Evolutionary conservation across 2,888 invertebrate species (phyloP), one percentile per base, ranked within the genome.

Genomic region (Lycophotia porphyrea): DNA sequence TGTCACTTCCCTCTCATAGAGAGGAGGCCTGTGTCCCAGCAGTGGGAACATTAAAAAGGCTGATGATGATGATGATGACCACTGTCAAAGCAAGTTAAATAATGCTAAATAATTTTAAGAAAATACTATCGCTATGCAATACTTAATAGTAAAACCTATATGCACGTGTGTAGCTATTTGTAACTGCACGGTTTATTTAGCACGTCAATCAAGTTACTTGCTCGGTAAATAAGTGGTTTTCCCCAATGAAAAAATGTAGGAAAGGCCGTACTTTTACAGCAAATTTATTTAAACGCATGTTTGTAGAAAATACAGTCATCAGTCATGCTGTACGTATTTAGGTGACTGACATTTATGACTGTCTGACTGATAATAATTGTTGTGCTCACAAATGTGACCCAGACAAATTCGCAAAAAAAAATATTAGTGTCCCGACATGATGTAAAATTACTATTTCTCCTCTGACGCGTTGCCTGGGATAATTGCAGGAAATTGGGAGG

Each of bases 151-250:
- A 36, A 31, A 42, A 21, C 2, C 0, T n/a, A 63, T 44, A 63
- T 44, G 18, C 24, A 61, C 52, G 31, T 47, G 44, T 36, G 39
- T 52, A 55, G 27, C 24, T 52, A 34, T 27, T 44, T 60, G 24
- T 61, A 47, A 42, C 31, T 18, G 8, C 66, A 67, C 27, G 78
- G 63, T 49, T 70, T 66, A 84, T 84, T 84, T 72, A 61, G 21
- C 60, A 52, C 65, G 39, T 27, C 47, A 39, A 47, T 72, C 31
- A 60, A 52, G 13, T 31, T 66, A 55, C 39, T 24, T 44, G 66
- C 18, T 52, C 18, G 42, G 27, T 55, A 66, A 80, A 77, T 79
- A n/a, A n/a, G 5, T 34, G 82, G 78, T 66, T 85, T 86, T 80
- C 47, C 86, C 85, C 52, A 36, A 27, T 52, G 11, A n/a, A n/a